phyloP scores from a whole-genome alignment of 2,797 vertebrate species.

The Ambastaia sidthimunki region DNA sequence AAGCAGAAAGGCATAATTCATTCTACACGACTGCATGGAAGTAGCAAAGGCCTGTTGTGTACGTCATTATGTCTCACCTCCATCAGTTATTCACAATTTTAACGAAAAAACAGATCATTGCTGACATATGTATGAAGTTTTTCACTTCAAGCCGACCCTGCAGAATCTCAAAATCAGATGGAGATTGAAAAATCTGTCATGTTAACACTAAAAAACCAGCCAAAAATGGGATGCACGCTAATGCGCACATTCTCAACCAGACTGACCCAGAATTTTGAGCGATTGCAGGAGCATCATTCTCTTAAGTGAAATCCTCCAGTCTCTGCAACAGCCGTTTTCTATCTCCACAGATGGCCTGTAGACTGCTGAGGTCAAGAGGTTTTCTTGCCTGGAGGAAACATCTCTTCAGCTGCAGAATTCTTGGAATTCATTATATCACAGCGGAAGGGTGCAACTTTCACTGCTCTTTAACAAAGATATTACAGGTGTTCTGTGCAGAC shows the following conservation, averaged over 20 bases:
- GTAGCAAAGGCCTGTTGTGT: neutral
- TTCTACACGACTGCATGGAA: neutral
- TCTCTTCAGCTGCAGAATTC: slow-evolving; percentile 44
- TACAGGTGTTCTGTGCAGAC: slow-evolving; percentile 27
- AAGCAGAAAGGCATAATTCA: slow-evolving; percentile 16
- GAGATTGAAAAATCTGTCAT: slow-evolving; percentile 6
- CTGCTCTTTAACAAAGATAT: slow-evolving; percentile 24
- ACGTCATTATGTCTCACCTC: slow-evolving; percentile 38
- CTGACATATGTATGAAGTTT: slow-evolving; percentile 24
- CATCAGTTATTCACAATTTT: slow-evolving; percentile 36
- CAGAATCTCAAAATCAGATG: slow-evolving; percentile 2
- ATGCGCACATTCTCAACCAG: slow-evolving; percentile 26
- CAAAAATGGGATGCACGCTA: no score
- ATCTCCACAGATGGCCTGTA: slow-evolving; percentile 41
- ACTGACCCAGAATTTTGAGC: slow-evolving; percentile 43
- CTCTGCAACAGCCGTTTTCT: slow-evolving; percentile 41
- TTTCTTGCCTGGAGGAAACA: slow-evolving; percentile 33
- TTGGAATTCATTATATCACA: slow-evolving; percentile 29
- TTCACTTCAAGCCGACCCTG: slow-evolving; percentile 31
- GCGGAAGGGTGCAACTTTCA: neutral
- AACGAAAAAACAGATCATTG: slow-evolving; percentile 41
- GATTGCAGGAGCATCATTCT: slow-evolving; percentile 39
- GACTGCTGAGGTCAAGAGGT: slow-evolving; percentile 42
- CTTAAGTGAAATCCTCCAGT: slow-evolving; percentile 39
- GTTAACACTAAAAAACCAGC: slow-evolving; percentile 5